These are phyloP conservation scores for Pandemis cinnamomeana DNA, from an alignment of 2,888 invertebrate species.

Conservation along the genomic window DNA sequence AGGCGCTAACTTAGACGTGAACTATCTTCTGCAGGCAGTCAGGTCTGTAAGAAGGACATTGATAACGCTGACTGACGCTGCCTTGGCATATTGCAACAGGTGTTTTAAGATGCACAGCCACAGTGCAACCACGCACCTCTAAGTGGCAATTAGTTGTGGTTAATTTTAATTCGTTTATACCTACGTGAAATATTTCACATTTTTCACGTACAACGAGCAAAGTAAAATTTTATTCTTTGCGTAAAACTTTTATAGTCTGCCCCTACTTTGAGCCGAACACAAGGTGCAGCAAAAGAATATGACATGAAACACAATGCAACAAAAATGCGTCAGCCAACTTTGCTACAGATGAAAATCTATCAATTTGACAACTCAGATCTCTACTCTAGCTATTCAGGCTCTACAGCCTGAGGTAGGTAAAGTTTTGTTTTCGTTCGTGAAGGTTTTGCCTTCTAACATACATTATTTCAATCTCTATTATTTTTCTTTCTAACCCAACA, in stretches of 20 bases:
- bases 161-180: not conserved
- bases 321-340: no score
- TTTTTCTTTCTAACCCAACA: no score
- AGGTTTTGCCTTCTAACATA: no score
- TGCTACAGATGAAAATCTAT: no score
- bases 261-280: not conserved
- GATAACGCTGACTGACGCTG: not conserved
- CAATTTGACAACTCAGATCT: no score
- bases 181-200: not conserved
- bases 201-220: not conserved
- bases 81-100: constrained; percentile 17
- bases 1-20: constrained; percentile 1
- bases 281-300: no score
- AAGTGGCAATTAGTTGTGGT: not conserved
- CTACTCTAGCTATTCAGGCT: no score
- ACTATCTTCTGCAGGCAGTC: not conserved
- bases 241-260: not conserved
- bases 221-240: not conserved
- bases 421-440: no score
- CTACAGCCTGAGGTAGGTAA: no score
- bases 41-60: not conserved
- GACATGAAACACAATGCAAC: no score
- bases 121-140: not conserved
- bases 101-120: constrained; percentile 10
- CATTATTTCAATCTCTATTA: no score